Percentiles rank a stretch among this genome's conserved stretches.
Conservation (phyloP, 2,113 vertebrate genomes). For the Bostrychus sinensis region DNA sequence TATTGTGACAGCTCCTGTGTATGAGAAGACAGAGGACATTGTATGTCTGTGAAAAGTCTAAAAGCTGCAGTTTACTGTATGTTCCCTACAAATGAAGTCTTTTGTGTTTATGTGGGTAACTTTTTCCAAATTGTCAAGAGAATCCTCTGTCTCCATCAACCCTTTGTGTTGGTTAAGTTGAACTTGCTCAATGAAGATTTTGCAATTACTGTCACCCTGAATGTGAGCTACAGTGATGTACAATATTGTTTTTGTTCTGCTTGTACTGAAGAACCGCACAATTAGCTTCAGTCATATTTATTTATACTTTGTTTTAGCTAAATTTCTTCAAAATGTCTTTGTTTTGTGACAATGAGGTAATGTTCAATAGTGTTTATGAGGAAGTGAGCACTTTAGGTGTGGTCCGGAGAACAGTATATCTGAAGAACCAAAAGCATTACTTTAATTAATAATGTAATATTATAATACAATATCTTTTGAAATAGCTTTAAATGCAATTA, state of each 20-base stretch:
- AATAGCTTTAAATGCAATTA: conserved; percentile 7
- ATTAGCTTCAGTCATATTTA: background rate
- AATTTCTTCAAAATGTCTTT: background rate
- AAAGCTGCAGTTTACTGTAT: background rate
- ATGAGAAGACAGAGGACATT: background rate
- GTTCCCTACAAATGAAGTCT: background rate
- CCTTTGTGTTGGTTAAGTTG: background rate
- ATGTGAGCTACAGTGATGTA: background rate
- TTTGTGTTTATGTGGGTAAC: background rate
- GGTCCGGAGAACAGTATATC: background rate
- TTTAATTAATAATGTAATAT: background rate
- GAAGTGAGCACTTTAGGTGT: background rate
- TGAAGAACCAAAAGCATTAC: background rate
- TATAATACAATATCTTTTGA: background rate
- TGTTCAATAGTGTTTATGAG: too few relatives aligned
- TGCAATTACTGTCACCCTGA: background rate
- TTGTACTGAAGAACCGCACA: background rate
- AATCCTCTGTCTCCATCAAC: background rate
- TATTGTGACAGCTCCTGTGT: background rate
- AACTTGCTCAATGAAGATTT: background rate
- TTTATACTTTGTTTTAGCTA: background rate
- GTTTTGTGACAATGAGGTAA: too few relatives aligned
- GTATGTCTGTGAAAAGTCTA: background rate
- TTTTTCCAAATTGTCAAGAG: background rate
- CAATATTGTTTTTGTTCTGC: background rate